Base-by-base conservation (phyloP, 2,888 invertebrate species). In the Phorcus lineatus region DNA sequence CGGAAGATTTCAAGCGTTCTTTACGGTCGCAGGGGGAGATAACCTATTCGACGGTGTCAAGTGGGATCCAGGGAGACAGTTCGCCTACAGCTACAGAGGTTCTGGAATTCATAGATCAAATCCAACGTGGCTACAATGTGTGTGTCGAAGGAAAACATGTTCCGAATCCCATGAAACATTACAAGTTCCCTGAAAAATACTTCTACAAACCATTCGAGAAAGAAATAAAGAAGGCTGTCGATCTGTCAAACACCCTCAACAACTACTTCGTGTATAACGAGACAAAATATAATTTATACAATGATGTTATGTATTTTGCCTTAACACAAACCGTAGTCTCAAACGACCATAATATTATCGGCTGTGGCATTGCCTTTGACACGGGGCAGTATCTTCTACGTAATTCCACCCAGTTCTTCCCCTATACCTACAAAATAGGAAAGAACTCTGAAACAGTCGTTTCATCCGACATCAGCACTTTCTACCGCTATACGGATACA, bases 351-450 rank as follows among this genome's bases (percentile, higher is more conserved):
- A 77, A 83, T 22, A 78, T 90, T 40, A 85, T 83, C 9, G 90
- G 88, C 19, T 87, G 88, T n/a, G 90, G 88, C 9, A 87, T 90
- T 47, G 88, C 86, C 19, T 90, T 90, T 77, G 78, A 85, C 74
- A 82, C 83, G 66, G 82, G 81, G 24, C 85, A 84, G 77, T 81
- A 81, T 70, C 74, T 80, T n/a, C 28, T 24, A 52, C 54, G 57
- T n/a, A 79, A 79, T 54, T 53, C 55, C 36, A 74, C 79, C 13
- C 40, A 79, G 22, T 87, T 87, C 74, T 90, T 88, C 76, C 89
- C 89, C 9, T 90, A 90, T 74, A 83, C 89, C 13, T 86, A 84
- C 77, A 77, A 82, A 16, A 74, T 62, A 1, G 62, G 22, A 22
- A 77, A 78, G n/a, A 79, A 77, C 31, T 52, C 75, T 19, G 76